Percentiles rank a stretch among this genome's conserved stretches.
phyloP scores from a whole-genome alignment of 2,113 vertebrate species.

The Centropristis striata region DNA sequence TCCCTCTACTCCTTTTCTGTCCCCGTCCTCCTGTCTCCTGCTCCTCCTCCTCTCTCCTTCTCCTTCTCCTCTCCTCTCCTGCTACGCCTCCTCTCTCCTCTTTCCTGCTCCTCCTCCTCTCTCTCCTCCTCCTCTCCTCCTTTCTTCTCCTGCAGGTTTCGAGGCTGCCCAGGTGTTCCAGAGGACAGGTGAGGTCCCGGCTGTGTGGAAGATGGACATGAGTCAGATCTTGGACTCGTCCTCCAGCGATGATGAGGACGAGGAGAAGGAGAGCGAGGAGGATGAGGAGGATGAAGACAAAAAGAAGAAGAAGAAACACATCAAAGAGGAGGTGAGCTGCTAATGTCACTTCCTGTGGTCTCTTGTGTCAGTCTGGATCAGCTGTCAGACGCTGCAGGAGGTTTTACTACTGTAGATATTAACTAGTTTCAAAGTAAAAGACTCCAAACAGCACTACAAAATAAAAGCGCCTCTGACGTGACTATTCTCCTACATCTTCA shows the following conservation, averaged over 20 bases:
- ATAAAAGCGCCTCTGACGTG: too few relatives aligned
- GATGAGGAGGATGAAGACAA: conserved; percentile 87
- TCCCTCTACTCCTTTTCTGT: background rate
- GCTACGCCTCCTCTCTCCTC: background rate
- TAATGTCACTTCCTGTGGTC: too few relatives aligned
- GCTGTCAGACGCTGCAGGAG: too few relatives aligned
- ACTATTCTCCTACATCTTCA: too few relatives aligned
- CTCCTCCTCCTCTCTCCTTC: background rate
- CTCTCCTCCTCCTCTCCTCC: too few relatives aligned
- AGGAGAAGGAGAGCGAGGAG: conserved; percentile 89
- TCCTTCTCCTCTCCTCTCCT: background rate
- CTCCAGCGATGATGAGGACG: conserved; percentile 92
- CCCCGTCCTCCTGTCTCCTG: conserved; percentile 8
- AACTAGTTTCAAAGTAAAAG: too few relatives aligned
- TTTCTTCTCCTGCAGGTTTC: conserved; percentile 86
- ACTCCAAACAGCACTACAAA: too few relatives aligned
- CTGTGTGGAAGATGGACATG: conserved; percentile 97
- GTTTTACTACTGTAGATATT: too few relatives aligned
- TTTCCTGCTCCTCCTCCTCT: background rate
- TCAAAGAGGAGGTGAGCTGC: conserved; percentile 78
- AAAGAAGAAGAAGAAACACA: conserved; percentile 65
- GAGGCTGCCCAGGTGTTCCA: conserved; percentile 89
- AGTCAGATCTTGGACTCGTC: conserved; percentile 98
- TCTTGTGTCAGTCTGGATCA: too few relatives aligned
- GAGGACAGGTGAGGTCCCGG: conserved; percentile 86